Conservation (phyloP, 2,888 invertebrate genomes). For the Lathronympha strigana region DNA sequence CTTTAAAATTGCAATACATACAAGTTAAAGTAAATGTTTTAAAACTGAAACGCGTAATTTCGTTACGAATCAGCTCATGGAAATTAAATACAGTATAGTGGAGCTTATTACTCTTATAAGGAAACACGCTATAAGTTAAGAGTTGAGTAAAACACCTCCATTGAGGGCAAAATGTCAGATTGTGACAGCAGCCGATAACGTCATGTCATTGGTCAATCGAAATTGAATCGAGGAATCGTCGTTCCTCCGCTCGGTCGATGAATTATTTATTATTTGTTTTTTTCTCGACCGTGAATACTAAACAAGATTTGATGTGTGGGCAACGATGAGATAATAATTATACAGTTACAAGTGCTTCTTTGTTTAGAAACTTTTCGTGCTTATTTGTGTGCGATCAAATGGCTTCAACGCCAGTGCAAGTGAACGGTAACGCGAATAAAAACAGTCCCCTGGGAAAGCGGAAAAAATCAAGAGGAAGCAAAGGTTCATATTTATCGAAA, state of each 20-base stretch:
- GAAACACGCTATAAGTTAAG: background rate
- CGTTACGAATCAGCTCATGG: too few relatives aligned
- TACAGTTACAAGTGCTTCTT: constrained; percentile 38
- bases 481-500: constrained; percentile 76
- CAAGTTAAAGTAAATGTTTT: too few relatives aligned
- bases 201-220: constrained; percentile 41
- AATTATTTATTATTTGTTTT: constrained; percentile 42
- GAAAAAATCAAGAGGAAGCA: constrained; percentile 75
- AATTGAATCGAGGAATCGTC: constrained; percentile 34
- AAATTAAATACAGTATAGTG: too few relatives aligned
- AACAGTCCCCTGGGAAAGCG: constrained; percentile 78
- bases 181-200: constrained; percentile 31
- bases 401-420: constrained; percentile 78
- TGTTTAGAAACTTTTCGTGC: constrained; percentile 35
- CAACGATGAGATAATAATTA: constrained; percentile 39
- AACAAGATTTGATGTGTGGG: constrained; percentile 36
- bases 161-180: constrained; percentile 9
- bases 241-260: constrained; percentile 30
- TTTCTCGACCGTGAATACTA: constrained; percentile 36
- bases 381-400: constrained; percentile 51
- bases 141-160: background rate
- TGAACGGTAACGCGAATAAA: constrained; percentile 69
- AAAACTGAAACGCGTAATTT: too few relatives aligned
- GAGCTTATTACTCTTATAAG: background rate
- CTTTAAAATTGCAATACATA: too few relatives aligned